These are phyloP conservation scores for Epicampocera succincta DNA, from an alignment of 2,888 invertebrate genomes.

Conservation along the genomic window DNA sequence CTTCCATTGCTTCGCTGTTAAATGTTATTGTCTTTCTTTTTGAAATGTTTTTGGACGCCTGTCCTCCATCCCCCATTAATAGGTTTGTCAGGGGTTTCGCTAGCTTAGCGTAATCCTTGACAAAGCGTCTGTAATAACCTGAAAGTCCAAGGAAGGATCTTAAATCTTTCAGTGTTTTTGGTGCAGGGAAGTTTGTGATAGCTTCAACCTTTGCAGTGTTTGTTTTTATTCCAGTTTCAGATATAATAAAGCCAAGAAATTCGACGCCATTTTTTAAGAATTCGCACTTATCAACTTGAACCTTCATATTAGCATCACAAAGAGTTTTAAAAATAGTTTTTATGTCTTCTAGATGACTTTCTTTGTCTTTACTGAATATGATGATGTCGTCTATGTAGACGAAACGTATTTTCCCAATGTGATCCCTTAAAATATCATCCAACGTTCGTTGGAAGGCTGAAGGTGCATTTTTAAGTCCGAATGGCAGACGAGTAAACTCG, in stretches of 20 bases:
- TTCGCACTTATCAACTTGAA: conserved; percentile 20
- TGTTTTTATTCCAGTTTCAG: conserved; percentile 6
- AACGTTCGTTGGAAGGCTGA: conserved; percentile 25
- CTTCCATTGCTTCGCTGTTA: conserved; percentile 18
- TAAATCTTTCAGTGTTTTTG: not conserved
- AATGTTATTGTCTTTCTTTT: conserved; percentile 24
- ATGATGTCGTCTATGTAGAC: conserved; percentile 45
- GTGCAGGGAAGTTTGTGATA: too few relatives aligned
- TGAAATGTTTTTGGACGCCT: conserved; percentile 28
- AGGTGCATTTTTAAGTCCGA: not conserved
- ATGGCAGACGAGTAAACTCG: conserved; percentile 12
- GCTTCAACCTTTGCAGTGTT: conserved; percentile 10
- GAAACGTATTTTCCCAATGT: conserved; percentile 17
- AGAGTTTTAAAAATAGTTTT: conserved; percentile 18
- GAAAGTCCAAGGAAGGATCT: conserved; percentile 29
- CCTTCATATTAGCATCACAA: conserved; percentile 22
- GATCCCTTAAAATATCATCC: conserved; percentile 21
- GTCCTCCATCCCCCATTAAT: conserved; percentile 24
- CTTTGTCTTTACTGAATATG: conserved; percentile 20
- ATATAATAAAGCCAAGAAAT: conserved; percentile 18
- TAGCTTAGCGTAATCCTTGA: conserved; percentile 38
- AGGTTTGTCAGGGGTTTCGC: conserved; percentile 37
- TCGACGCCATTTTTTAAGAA: conserved; percentile 12
- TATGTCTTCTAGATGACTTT: conserved; percentile 16
- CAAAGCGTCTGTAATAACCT: conserved; percentile 27